Conservation (phyloP, 2,113 vertebrate genomes). For the Cairina moschata region DNA sequence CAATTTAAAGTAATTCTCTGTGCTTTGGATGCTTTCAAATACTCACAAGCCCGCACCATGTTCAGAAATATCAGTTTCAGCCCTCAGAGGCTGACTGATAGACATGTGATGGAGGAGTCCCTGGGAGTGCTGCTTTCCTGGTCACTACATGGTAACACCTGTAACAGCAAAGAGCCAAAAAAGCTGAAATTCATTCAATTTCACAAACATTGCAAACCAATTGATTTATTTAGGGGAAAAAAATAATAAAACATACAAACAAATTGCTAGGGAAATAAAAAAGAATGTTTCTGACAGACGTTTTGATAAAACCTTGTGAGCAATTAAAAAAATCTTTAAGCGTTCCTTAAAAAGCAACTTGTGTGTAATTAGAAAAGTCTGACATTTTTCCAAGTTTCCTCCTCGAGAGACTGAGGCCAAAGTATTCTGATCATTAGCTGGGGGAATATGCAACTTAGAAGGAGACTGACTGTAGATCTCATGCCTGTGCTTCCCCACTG, state of each 20-base stretch:
- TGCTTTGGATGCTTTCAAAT: neutral
- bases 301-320: neutral
- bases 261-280: neutral
- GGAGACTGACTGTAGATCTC: neutral
- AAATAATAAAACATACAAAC: neutral
- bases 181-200: neutral
- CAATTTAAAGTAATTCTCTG: neutral
- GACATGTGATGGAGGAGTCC: neutral
- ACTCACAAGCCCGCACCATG: neutral
- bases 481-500: fast-evolving
- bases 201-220: neutral
- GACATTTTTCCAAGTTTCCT: neutral
- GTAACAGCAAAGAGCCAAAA: neutral
- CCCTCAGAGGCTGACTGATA: neutral
- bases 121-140: neutral
- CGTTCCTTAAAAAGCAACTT: neutral
- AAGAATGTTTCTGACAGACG: neutral
- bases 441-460: fast-evolving
- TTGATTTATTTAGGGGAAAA: neutral
- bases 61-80: neutral
- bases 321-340: neutral
- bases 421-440: neutral
- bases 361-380: neutral
- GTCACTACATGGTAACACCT: neutral
- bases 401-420: fast-evolving